These are phyloP conservation scores for Sciurus niger DNA, from an alignment of 2,113 vertebrate genomes.

Conservation along the genomic window DNA sequence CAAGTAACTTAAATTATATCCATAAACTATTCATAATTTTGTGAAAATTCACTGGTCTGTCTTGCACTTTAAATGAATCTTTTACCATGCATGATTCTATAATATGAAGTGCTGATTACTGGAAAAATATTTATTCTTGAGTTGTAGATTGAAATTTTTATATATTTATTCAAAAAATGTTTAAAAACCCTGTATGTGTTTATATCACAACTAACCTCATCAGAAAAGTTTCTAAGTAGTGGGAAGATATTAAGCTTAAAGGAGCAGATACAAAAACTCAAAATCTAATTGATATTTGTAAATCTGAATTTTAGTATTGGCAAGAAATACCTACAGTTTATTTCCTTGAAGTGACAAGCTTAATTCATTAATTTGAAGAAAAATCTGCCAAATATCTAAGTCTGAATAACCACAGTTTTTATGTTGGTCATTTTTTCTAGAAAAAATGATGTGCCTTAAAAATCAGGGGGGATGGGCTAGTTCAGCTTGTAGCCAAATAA, in stretches of 20 bases:
- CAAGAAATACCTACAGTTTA: conserved; percentile 4
- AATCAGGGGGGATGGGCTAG: not conserved
- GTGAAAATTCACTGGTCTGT: not conserved
- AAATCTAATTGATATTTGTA: conserved; percentile 42
- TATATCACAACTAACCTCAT: not conserved
- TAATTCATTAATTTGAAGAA: conserved; percentile 25
- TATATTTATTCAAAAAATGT: not conserved
- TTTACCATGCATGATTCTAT: not conserved
- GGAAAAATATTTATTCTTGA: not conserved
- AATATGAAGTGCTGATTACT: not conserved
- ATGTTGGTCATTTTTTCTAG: not conserved
- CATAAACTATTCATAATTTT: not conserved
- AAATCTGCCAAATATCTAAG: not conserved
- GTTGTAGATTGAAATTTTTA: conserved; percentile 18
- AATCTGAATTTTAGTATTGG: not conserved
- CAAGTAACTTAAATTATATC: not conserved
- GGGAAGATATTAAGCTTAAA: not conserved
- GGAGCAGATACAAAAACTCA: not conserved
- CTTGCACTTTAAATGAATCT: not conserved
- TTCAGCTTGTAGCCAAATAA: not conserved
- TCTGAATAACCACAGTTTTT: not conserved
- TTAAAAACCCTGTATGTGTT: not conserved
- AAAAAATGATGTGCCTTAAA: not conserved
- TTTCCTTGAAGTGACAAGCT: conserved; percentile 22
- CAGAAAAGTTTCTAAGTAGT: not conserved